Evolutionary conservation across 2,797 vertebrate genomes (phyloP), one percentile per base, ranked within the genome.

Genomic region (Anguilla megastoma): DNA sequence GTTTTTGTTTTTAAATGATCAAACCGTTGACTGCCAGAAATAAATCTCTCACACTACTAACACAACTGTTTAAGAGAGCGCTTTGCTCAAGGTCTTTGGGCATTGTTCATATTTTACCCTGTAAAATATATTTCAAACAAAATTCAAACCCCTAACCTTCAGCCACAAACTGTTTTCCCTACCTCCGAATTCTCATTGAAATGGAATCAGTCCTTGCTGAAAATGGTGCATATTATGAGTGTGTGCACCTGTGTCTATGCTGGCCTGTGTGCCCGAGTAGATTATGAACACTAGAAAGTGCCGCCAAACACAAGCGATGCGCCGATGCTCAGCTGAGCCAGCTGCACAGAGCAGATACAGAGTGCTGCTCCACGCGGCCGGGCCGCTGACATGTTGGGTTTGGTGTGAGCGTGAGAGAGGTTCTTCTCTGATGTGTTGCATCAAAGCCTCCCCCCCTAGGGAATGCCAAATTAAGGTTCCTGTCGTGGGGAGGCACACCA

Each of bases 391-490:
- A 45, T 52, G 30, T 56, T 60, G 36, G 85, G 48, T 66, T 54
- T 69, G 45, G 45, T 86, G 60, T 45, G 18, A 84, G 21, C 48
- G 63, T 21, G 76, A 27, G 76, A 84, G 74, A 45, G 76, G 76
- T 83, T 7, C 56, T 36, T 3, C 56, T 76, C 50, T 33, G 18
- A 9, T 36, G 33, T 36, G 87, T 30, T 27, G 66, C 83, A 84
- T 58, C 79, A 87, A 87, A 54, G n/a, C 50, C 71, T 14, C 12
- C 12, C 58, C 24, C 85, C 60, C 79, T 54, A 50, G 88, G 36
- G 69, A 48, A 58, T 3, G 80, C 52, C 16, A 58, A 54, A n/a
- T 14, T n/a, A 74, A 87, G 86, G 56, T 60, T 83, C 63, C 12
- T 9, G 52, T 60, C 69, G 12, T 30, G 21, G 83, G 87, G 84